Conservation (phyloP, 2,113 vertebrate species). For the Varanus salvator region DNA sequence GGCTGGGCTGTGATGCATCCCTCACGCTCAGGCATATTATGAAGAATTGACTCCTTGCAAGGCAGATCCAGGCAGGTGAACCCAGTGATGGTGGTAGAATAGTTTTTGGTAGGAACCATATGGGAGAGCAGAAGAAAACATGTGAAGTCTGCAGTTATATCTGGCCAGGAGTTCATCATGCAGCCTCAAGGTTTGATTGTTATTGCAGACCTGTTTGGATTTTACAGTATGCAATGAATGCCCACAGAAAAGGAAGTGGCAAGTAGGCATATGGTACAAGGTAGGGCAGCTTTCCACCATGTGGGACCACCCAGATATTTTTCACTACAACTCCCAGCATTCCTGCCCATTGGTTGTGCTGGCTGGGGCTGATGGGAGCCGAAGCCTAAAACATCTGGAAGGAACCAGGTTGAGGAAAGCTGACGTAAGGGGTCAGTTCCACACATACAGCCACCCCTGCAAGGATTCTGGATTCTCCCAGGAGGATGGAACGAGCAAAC, state of each 20-base stretch:
- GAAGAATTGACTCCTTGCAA: not conserved
- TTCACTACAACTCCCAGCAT: no score
- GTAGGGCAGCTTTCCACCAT: not conserved
- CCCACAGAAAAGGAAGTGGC: not conserved
- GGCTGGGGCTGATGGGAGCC: no score
- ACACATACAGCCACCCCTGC: not conserved
- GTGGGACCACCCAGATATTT: no score
- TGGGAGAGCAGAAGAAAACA: not conserved
- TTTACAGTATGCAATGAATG: not conserved
- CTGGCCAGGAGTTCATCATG: not conserved
- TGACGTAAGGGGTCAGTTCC: not conserved
- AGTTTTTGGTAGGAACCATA: not conserved
- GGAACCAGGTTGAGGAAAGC: no score
- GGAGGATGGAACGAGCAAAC: no score
- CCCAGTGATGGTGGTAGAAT: not conserved
- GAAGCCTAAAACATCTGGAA: no score
- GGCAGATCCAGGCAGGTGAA: not conserved
- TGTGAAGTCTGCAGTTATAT: not conserved
- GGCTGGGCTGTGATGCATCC: not conserved
- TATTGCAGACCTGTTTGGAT: not conserved
- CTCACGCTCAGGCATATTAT: conserved; percentile 1
- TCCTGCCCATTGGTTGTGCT: no score
- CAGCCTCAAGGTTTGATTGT: not conserved
- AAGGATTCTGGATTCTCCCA: no score
- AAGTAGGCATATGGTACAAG: not conserved